Conservation (phyloP, 2,888 invertebrate species). For the Geotrupes spiniger region DNA sequence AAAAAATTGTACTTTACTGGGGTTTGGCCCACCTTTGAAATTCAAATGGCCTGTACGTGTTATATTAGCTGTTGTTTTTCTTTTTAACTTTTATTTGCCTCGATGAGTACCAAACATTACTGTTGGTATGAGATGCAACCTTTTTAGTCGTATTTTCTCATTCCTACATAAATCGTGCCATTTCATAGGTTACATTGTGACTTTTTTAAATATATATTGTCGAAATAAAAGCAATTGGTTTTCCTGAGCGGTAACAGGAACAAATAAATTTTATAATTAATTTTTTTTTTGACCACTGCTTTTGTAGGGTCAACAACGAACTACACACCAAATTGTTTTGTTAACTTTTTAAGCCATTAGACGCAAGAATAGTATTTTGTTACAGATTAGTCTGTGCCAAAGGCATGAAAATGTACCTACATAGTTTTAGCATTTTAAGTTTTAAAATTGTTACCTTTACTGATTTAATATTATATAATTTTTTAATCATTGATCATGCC, state of each 20-base stretch:
- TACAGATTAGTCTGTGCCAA: constrained; percentile 35
- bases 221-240: too few relatives aligned
- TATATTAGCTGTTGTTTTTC: too few relatives aligned
- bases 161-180: constrained; percentile 9
- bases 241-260: too few relatives aligned
- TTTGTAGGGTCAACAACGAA: too few relatives aligned
- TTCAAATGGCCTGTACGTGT: neutral
- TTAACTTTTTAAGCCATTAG: too few relatives aligned
- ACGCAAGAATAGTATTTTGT: constrained; percentile 11
- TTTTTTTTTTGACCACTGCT: constrained; percentile 3
- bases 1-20: neutral
- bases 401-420: constrained; percentile 36
- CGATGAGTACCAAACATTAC: neutral
- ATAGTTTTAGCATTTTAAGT: constrained; percentile 21
- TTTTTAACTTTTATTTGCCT: too few relatives aligned
- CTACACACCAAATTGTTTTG: too few relatives aligned
- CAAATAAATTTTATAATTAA: constrained; percentile 7
- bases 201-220: too few relatives aligned
- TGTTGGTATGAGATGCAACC: constrained; percentile 1
- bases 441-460: constrained; percentile 20
- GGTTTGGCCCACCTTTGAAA: neutral
- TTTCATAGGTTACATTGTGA: constrained; percentile 9
- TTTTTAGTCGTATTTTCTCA: neutral
- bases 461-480: neutral
- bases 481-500: neutral